Percentiles rank a stretch among this genome's conserved stretches.
Evolutionary conservation across 1,140 invertebrate species (phyloP).

Genomic region (Danaus melanippus): DNA sequence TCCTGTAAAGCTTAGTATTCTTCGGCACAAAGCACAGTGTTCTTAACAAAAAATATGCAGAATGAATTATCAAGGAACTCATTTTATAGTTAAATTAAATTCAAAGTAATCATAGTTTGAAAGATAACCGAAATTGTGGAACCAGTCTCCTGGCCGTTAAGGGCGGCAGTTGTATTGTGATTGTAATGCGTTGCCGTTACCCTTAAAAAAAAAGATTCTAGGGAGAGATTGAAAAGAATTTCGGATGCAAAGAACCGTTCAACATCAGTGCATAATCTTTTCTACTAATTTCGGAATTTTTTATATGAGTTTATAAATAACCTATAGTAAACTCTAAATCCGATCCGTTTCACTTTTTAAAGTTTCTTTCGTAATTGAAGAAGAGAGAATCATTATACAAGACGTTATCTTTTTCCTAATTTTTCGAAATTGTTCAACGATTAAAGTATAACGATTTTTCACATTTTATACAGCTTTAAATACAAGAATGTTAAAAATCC

Average conservation of each 20-base stretch:
- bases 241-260: constrained; percentile 20
- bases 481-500: constrained; percentile 25
- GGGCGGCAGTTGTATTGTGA: constrained; percentile 65
- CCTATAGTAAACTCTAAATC: background rate
- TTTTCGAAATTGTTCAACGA: no score
- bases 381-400: background rate
- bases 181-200: constrained; percentile 64
- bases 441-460: no score
- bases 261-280: no score
- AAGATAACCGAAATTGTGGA: constrained; percentile 7
- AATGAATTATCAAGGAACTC: background rate
- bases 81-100: constrained; percentile 2
- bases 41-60: background rate
- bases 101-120: no score
- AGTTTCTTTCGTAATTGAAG: background rate
- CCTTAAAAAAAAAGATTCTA: constrained; percentile 40
- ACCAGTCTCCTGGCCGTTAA: constrained; percentile 48
- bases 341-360: no score
- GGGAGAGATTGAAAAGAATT: constrained; percentile 28
- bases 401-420: no score
- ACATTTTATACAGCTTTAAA: no score
- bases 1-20: no score
- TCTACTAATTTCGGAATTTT: background rate
- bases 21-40: no score
- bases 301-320: background rate